Evolutionary conservation across 30 jellyfish, hydroid and myxozoan species (phyloP).

Genomic region (Aurelia aurita complex sp. Pacific): DNA sequence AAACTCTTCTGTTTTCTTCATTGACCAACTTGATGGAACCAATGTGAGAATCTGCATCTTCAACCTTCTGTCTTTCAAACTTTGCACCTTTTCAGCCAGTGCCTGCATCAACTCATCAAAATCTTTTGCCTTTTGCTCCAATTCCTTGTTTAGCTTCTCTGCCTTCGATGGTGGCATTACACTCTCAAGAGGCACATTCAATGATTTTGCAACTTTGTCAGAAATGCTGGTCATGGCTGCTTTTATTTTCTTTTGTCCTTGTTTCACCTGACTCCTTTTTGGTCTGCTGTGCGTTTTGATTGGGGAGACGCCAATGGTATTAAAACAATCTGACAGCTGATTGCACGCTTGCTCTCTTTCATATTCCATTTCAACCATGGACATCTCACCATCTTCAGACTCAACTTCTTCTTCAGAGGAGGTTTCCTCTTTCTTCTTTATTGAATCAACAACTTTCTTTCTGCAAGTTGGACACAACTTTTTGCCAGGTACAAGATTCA

Average conservation of each 20-base stretch:
- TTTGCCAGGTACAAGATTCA: slow-evolving; percentile 1
- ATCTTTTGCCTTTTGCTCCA: not conserved
- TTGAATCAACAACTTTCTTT: not conserved
- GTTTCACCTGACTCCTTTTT: not conserved
- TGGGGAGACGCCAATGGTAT: not conserved
- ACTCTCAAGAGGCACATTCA: not conserved
- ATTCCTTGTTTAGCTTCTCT: not conserved
- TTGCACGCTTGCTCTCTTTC: not conserved
- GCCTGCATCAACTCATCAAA: not conserved
- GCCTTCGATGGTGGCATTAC: not conserved
- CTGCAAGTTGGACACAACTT: slow-evolving; percentile 1
- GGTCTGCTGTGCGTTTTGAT: not conserved
- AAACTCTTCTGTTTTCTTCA: not conserved
- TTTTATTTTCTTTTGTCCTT: not conserved
- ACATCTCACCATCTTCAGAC: not conserved
- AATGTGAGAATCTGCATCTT: slow-evolving; percentile 31
- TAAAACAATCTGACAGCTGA: not conserved
- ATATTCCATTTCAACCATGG: not conserved
- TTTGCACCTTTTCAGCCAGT: slow-evolving; percentile 4
- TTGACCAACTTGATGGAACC: slow-evolving; percentile 33
- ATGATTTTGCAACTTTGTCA: slow-evolving; percentile 1
- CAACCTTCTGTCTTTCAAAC: not conserved
- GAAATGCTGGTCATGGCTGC: not conserved
- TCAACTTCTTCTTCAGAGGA: not conserved
- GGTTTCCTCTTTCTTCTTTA: not conserved